phyloP scores from a whole-genome alignment of 1,140 invertebrate species.

The Popillia japonica region DNA sequence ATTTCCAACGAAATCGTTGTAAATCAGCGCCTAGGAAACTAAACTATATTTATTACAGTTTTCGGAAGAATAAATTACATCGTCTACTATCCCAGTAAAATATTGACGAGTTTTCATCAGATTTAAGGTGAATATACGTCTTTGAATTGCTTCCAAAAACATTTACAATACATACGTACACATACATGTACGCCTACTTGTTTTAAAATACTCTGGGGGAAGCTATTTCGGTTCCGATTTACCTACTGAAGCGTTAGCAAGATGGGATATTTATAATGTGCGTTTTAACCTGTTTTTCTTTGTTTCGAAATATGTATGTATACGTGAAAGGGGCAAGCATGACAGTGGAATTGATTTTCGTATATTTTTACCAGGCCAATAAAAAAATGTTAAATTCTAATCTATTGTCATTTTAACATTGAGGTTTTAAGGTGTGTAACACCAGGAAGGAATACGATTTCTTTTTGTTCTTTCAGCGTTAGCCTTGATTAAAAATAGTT shows the following conservation, averaged over 20 bases:
- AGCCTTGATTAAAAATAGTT: too few relatives aligned
- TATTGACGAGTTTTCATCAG: background rate
- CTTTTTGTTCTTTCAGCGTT: too few relatives aligned
- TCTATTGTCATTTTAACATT: too few relatives aligned
- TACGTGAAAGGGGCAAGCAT: too few relatives aligned
- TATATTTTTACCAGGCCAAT: too few relatives aligned
- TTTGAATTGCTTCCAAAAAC: conserved; percentile 18
- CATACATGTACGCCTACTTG: background rate
- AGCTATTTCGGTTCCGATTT: background rate
- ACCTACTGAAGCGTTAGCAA: background rate
- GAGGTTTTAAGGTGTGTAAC: too few relatives aligned
- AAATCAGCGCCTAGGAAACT: background rate
- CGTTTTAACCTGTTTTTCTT: background rate
- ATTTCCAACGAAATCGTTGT: background rate
- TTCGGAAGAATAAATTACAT: background rate
- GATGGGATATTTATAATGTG: background rate
- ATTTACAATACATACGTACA: background rate
- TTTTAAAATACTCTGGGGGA: background rate
- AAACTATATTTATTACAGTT: background rate
- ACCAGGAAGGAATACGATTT: too few relatives aligned
- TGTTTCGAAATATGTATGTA: too few relatives aligned
- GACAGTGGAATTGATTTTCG: too few relatives aligned
- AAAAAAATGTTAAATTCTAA: too few relatives aligned
- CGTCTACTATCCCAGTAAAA: background rate
- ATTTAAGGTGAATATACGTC: background rate